A percentile compares a stretch with the other conserved stretches of the same genome.
Evolutionary conservation across 2,888 invertebrate genomes (phyloP).

Genomic region (Galerucella pusilla): DNA sequence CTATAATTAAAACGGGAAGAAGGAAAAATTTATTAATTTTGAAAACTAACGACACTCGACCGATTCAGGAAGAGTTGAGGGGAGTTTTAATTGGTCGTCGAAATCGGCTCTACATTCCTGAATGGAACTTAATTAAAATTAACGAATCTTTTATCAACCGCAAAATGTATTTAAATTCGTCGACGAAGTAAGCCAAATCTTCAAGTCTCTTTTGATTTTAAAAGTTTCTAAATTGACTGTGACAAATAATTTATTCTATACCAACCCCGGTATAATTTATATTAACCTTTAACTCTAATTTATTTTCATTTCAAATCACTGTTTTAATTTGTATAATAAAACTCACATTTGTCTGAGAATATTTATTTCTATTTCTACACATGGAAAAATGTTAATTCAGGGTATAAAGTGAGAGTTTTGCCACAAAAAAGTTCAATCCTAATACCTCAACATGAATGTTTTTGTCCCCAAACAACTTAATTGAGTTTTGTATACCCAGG

Average conservation of each 20-base stretch:
- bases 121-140: not conserved
- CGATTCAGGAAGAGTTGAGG: not conserved
- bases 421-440: too few species aligned
- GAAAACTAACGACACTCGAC: not conserved
- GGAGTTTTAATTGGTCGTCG: not conserved
- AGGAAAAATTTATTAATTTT: not conserved
- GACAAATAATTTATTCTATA: not conserved
- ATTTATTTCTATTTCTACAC: too few species aligned
- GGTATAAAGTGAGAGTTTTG: too few species aligned
- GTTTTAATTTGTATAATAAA: too few species aligned
- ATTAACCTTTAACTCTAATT: not conserved
- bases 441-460: too few species aligned
- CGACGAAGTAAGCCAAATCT: not conserved
- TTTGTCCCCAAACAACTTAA: too few species aligned
- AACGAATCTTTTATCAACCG: not conserved
- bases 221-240: not conserved
- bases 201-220: not conserved
- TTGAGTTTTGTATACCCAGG: too few species aligned
- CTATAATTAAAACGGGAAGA: not conserved
- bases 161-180: not conserved
- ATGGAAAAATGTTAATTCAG: too few species aligned
- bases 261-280: not conserved
- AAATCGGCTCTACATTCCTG: not conserved
- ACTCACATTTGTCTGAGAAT: too few species aligned
- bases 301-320: too few species aligned